Base-by-base conservation (phyloP, 2,888 invertebrate species). In the Drosophila prostipennis region DNA sequence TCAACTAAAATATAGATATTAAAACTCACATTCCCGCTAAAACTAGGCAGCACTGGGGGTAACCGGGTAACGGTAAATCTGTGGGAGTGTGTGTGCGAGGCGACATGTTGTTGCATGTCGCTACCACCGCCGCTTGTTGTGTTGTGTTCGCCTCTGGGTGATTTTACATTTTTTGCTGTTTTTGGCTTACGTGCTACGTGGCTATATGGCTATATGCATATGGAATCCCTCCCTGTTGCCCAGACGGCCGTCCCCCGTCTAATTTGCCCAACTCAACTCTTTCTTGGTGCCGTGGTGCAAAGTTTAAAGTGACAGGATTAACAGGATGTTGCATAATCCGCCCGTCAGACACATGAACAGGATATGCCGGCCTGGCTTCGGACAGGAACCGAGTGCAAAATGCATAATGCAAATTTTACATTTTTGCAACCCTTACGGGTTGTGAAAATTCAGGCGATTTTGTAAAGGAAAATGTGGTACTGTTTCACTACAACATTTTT, bases 241-340 rank as follows among this genome's bases (percentile, higher is more conserved):
- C 61, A 54, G 59, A 19, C 48, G 40, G 26, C 34, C 39, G 42
- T 70, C 59, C 58, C 69, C 69, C 61, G 64, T 84, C 85, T 82
- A 87, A 82, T 82, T 87, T 87, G 76, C 84, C 71, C 67, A 70
- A 63, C 71, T 77, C 57, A 40, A 64, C 63, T 63, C 63, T 43
- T 72, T 58, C 29, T 59, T 63, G 71, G 60, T 53, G 72, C 78
- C 57, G 70, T 76, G 74, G 53, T 60, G 61, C 72, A 70, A 83
- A 81, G 85, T 81, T 82, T 82, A 81, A 82, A 80, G 89, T 85
- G 89, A 89, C 89, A 89, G 89, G 89, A 90, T 89, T 85, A 90
- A 83, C 89, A 88, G 89, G 89, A 90, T 89, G 89, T 89, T 89
- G 89, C 89, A 90, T 89, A 90, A 89, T 90, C 90, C 89, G 65